Percentiles rank a stretch among this genome's conserved stretches.
These are phyloP conservation scores for Eulemur coronatus DNA, from an alignment of 2,797 vertebrate species.

Conservation along the genomic window DNA sequence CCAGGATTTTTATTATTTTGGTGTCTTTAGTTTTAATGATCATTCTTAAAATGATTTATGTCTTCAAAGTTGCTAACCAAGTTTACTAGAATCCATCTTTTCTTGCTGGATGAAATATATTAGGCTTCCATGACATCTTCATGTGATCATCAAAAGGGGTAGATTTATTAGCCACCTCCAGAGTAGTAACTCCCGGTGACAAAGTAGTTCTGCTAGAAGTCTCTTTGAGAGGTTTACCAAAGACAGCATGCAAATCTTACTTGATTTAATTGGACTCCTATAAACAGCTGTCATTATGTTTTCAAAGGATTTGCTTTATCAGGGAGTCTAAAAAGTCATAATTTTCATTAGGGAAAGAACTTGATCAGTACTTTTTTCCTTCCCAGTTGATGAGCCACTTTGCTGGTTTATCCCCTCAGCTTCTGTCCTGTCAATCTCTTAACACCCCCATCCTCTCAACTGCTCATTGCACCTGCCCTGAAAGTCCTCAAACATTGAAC, in stretches of 20 bases:
- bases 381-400: background rate
- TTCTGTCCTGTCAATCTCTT: background rate
- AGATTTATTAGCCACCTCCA: conserved; percentile 63
- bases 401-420: background rate
- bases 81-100: conserved; percentile 64
- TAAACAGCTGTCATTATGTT: conserved; percentile 60
- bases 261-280: conserved; percentile 73
- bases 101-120: conserved; percentile 68
- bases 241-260: conserved; percentile 58
- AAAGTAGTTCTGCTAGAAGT: conserved; percentile 60
- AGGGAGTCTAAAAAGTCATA: conserved; percentile 50
- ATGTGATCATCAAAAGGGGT: conserved; percentile 61
- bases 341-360: conserved; percentile 52
- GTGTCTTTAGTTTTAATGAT: conserved; percentile 41
- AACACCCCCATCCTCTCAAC: background rate
- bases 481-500: background rate
- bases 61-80: conserved; percentile 55
- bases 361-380: background rate
- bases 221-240: conserved; percentile 60
- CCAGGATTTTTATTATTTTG: conserved; percentile 17
- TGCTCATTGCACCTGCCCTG: background rate
- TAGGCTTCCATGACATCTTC: conserved; percentile 68
- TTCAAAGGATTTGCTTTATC: conserved; percentile 52
- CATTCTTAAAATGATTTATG: conserved; percentile 63
- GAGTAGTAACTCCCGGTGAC: conserved; percentile 57